A percentile compares a stretch with the other conserved stretches of the same genome.
Evolutionary conservation across 2,888 invertebrate genomes (phyloP).

Genomic region (Rotaria magnacalcarata): DNA sequence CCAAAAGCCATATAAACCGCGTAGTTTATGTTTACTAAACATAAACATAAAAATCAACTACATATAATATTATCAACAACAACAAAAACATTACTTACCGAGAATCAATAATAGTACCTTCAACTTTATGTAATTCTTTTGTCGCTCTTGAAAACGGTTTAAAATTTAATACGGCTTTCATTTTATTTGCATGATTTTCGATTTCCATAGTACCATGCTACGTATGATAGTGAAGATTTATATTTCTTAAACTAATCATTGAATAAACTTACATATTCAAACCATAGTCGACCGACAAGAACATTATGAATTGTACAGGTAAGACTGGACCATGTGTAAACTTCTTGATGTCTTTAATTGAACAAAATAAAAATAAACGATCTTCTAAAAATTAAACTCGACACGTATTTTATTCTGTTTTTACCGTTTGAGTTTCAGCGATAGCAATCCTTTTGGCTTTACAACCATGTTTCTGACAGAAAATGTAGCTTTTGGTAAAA

Average conservation of each 20-base stretch:
- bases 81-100: slow-evolving; percentile 64
- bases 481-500: slow-evolving; percentile 87
- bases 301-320: slow-evolving; percentile 93
- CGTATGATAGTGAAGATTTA: slow-evolving; percentile 19
- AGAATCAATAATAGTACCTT: slow-evolving; percentile 76
- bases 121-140: slow-evolving; percentile 80
- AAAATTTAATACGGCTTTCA: slow-evolving; percentile 74
- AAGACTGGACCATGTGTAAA: slow-evolving; percentile 88
- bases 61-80: background rate
- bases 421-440: slow-evolving; percentile 52
- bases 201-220: slow-evolving; percentile 62
- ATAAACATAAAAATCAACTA: too few relatives aligned
- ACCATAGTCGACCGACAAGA: slow-evolving; percentile 89
- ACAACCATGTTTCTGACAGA: slow-evolving; percentile 92
- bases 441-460: slow-evolving; percentile 74
- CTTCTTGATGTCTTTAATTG: slow-evolving; percentile 73
- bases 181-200: slow-evolving; percentile 59
- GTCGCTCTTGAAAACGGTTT: slow-evolving; percentile 83
- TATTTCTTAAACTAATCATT: background rate
- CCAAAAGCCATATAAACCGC: slow-evolving; percentile 87
- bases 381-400: background rate
- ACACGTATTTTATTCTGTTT: too few relatives aligned
- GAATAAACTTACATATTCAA: slow-evolving; percentile 69
- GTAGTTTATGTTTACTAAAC: slow-evolving; percentile 69
- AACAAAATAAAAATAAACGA: background rate